Evolutionary conservation across 2,888 invertebrate species (phyloP), one percentile per base, ranked within the genome.

Genomic region (Drymonia ruficornis): DNA sequence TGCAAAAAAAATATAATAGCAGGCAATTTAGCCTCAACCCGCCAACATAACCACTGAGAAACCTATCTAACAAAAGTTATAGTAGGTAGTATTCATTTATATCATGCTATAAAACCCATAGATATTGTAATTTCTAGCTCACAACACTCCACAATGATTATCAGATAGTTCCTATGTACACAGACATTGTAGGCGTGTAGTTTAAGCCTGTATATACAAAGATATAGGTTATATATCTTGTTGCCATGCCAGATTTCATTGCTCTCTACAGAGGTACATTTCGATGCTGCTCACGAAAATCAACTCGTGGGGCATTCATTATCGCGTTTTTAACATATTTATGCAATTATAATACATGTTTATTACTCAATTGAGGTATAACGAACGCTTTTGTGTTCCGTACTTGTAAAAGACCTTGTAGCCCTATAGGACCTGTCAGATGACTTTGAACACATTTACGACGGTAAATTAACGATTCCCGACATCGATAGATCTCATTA

Each of bases 171-270:
- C 78, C 76, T 83, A 78, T 80, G 77, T 79, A 73, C 77, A 76
- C 55, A 76, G 68, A 62, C 72, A 65, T 70, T 72, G 66, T 70
- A 76, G 68, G 56, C 61, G 72, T 68, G 67, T 73, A 72, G 72
- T 62, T 47, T 61, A 75, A 63, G 72, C 77, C 71, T 78, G 77
- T 76, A 76, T 79, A 78, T 80, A 84, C 79, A 82, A 73, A 70
- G 72, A 79, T 84, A 82, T 86, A 87, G 86, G 86, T 86, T 87
- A 89, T 85, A 84, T 78, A 67, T 72, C 81, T 83, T 87, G 89
- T 90, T 90, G 86, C 89, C 86, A 89, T 85, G 90, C 86, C 78
- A 87, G 84, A 82, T 81, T 83, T 78, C 59, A 66, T 75, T 72
- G 71, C 67, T 67, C 63, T 70, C 51, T 62, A 59, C 55, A 58